Percentiles rank a stretch among this genome's conserved stretches.
Evolutionary conservation across 2,888 invertebrate species (phyloP).

Genomic region (Craniophora ligustri): DNA sequence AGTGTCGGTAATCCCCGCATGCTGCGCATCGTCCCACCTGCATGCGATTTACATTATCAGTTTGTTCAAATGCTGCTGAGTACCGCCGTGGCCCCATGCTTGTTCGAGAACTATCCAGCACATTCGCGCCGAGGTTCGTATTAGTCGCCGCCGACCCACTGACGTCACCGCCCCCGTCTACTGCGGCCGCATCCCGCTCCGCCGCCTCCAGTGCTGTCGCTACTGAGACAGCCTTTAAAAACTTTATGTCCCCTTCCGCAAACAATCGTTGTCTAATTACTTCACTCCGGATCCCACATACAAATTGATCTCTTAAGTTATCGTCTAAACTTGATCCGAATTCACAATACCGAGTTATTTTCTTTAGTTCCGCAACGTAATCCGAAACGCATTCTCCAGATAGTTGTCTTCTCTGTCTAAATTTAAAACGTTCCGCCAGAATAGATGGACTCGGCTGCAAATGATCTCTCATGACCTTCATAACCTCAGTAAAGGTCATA

Average conservation of each 20-base stretch:
- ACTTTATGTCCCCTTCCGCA: constrained; percentile 1
- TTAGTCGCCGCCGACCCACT: not conserved
- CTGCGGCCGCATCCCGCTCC: constrained; percentile 11
- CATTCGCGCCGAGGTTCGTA: not conserved
- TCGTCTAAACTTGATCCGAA: constrained; percentile 3
- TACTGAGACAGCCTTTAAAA: not conserved
- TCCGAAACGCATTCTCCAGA: not conserved
- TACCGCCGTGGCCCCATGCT: not conserved
- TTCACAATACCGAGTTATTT: constrained; percentile 4
- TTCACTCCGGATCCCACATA: not conserved
- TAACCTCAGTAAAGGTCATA: not conserved
- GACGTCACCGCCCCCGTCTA: not conserved
- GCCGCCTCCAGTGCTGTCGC: constrained; percentile 7
- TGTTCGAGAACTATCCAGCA: not conserved
- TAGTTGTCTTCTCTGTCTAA: constrained; percentile 1
- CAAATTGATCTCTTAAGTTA: constrained; percentile 3
- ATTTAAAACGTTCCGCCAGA: constrained; percentile 6
- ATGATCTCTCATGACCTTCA: not conserved
- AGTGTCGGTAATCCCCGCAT: not conserved
- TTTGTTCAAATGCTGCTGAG: not conserved
- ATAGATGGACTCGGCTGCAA: constrained; percentile 3
- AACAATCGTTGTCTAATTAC: constrained; percentile 4
- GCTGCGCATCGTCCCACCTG: constrained; percentile 1
- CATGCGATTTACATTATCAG: constrained; percentile 3
- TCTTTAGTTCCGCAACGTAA: constrained; percentile 7